Percentiles rank a stretch among this genome's conserved stretches.
Conservation (phyloP, 2,797 vertebrate genomes). For the Dermochelys coriacea region DNA sequence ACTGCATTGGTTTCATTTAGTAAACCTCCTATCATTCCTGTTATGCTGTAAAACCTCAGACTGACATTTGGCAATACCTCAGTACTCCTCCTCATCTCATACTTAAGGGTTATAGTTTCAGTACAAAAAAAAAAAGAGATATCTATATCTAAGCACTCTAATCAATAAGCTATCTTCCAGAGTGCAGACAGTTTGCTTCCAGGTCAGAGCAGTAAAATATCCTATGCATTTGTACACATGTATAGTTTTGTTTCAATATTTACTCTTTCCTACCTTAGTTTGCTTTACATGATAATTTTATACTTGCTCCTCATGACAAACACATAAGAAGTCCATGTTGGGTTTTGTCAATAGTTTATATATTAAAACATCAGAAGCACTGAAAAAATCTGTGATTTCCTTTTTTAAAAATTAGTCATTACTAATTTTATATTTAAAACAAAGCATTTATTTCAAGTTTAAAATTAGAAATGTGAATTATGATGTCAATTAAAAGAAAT, state of each 20-base stretch:
- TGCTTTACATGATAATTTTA: background rate
- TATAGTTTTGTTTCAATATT: background rate
- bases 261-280: conserved; percentile 23
- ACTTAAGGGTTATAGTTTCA: conserved; percentile 19
- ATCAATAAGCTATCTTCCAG: conserved; percentile 63
- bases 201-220: conserved; percentile 33
- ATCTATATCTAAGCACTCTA: conserved; percentile 22
- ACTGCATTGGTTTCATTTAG: background rate
- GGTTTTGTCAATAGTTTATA: background rate
- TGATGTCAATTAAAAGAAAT: conserved; percentile 66
- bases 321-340: background rate
- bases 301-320: background rate
- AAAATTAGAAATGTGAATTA: conserved; percentile 74
- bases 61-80: background rate
- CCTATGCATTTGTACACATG: background rate
- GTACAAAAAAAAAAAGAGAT: conserved; percentile 3
- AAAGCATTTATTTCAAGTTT: conserved; percentile 51
- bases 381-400: background rate
- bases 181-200: conserved; percentile 38
- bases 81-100: background rate
- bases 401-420: background rate
- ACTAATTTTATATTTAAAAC: conserved; percentile 59
- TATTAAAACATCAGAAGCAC: background rate
- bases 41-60: background rate
- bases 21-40: background rate